Evolutionary conservation across 2,113 vertebrate species (phyloP), one percentile per base, ranked within the genome.

Genomic region (Anguilla japonica): DNA sequence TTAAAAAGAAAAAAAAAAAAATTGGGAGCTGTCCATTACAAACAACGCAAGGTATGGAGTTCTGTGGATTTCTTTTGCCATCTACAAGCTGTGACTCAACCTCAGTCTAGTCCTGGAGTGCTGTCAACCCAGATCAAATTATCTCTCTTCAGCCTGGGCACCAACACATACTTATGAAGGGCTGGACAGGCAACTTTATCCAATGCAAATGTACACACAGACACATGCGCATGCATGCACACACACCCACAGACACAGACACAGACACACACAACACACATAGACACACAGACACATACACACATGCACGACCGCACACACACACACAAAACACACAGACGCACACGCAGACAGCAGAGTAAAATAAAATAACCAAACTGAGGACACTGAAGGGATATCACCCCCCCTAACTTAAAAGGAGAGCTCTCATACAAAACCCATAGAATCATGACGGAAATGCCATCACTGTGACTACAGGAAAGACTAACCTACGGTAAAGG

Each of bases 1-100:
- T 34, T 46, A 78, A 84, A 63, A 67, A n/a, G 81, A 84, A 63
- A 60, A 82, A 26, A 86, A 86, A 20, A 29, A 29, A 89, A 89
- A 41, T 83, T 67, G 40, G 39, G 43, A 26, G 71, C 5, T 81
- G 15, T 81, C 43, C 41, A n/a, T 82, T 50, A n/a, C 41, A 46
- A 53, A n/a, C 41, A 20, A 46, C 9, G 46, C 0, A 22, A n/a
- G 26, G n/a, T 34, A n/a, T n/a, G 81, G 41, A 82, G 26, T n/a
- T 82, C 16, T 50, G 81, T n/a, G 43, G 20, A 81, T 82, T 82
- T 50, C 20, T 53, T 50, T 13, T 43, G 56, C 14, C 39, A 5
- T 67, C 0, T 50, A 84, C 57, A 34, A 57, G 16, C 82, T 34
- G 46, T 18, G 4, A 29, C 22, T 56, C 29, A 83, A 46, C 8